Base-by-base conservation (phyloP, 2,888 invertebrate genomes). In the Trissolcus brochymenae region DNA sequence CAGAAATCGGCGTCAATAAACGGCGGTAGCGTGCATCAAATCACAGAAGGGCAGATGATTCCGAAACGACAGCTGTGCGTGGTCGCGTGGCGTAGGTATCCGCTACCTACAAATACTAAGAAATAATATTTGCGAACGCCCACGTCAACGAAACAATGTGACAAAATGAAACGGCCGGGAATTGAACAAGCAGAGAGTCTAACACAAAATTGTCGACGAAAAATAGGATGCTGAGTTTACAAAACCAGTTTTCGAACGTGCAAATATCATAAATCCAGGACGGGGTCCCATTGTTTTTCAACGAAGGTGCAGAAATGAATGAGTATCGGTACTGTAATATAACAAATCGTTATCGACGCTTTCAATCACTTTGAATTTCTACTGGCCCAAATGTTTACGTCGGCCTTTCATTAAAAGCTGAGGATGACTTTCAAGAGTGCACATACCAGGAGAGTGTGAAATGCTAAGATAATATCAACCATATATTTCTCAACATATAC, bases 1-100 rank as follows among this genome's bases (percentile, higher is more conserved):
- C 65, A 64, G 65, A 50, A 54, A 68, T 60, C 35, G 51, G 16
- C 29, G 71, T 76, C 72, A 67, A 76, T 76, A 50, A 65, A 56
- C 40, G 16, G 29, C 50, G 46, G 46, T 46, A 9, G 35, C 46
- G 46, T 7, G 7, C 46, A 7, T 46, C 62, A 71, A 71, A 76
- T 71, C 71, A 40, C 46, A 43, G 61, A 3, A 41, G 16, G 25
- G 57, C 76, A 76, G 76, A 76, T 66, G 76, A 76, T 71, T 43
- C 65, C 53, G 41, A 17, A 21, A 6, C 61, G 61, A 60, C 71
- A 71, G 76, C 56, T 71, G 71, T 43, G 61, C 55, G 53, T 70
- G 66, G 76, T 76, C 76, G 76, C 76, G 76, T 76, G 76, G 65
- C 76, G 60, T 76, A 61, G 75, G 65, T 70, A 70, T 16, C 35